Base-by-base conservation (phyloP, 1,140 invertebrate genomes). In the Caerostris darwini region DNA sequence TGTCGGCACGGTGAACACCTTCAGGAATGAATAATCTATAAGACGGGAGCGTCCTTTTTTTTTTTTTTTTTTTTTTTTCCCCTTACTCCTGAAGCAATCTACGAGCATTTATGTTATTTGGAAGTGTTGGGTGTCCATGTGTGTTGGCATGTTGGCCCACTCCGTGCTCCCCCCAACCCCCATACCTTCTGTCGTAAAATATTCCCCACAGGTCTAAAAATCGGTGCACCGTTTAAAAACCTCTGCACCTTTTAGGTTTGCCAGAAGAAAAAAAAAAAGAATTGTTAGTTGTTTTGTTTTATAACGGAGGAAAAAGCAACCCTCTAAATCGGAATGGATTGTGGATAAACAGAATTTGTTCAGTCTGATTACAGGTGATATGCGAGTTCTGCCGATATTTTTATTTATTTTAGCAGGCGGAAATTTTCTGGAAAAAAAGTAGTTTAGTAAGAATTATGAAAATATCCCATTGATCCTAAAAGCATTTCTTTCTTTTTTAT, bases 171-270 rank as follows among this genome's bases (percentile, higher is more conserved):
- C 19, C 83, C 14, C 2, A 3, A 53, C 12, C 50, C 82, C 82
- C 82, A n/a, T 34, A 2, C 14, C n/a, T 8, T 10, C 83, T 10
- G 19, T 59, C 83, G 57, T 86, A 86, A 86, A 86, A 56, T 86
- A 86, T 86, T 58, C 83, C 83, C 83, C 57, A 34, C 83, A 19
- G 57, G 5, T 58, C 19, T 12, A 58, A 19, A 86, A 58, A 86
- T 58, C 83, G 56, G 17, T 83, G 81, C 81, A 83, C 81, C 81
- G 12, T 54, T 83, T 83, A 83, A 83, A 86, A 19, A 17, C 83
- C 83, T 86, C 83, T 86, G 19, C 83, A 86, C 83, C 83, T 86
- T 58, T 59, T 59, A 50, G 83, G 83, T 56, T 86, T 86, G 83
- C 83, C 83, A 59, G 19, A 71, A 34, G 34, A 71, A 34, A 50